Evolutionary conservation across 2,797 vertebrate genomes (phyloP), one percentile per base, ranked within the genome.

Genomic region (Lerista edwardsae): DNA sequence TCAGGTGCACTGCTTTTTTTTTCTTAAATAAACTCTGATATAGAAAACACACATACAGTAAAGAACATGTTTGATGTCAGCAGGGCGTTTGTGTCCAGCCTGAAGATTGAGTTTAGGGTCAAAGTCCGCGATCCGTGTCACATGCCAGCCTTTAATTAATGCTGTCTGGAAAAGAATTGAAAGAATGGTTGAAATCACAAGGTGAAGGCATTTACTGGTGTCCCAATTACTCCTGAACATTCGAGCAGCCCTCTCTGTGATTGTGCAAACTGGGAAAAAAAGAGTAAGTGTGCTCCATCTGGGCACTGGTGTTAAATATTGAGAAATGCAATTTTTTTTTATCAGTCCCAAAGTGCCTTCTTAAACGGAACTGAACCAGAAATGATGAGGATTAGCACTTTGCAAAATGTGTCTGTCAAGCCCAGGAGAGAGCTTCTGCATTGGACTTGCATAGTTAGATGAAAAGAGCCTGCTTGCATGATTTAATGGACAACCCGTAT

Each of bases 91-190:
- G 78, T 74, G 55, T 87, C 59, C 51, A 90, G 82, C 57, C 51
- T 67, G 67, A 92, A 94, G 79, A 87, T 93, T 87, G 41, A 41
- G 17, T 44, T 85, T 57, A 21, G 44, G 86, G 91, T 94, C 91
- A 92, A 89, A 94, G 89, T 91, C 85, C 91, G 83, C 25, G 84
- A 84, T 78, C 88, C 79, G 88, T 87, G 87, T 84, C 90, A 92
- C 65, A 67, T 84, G 75, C 36, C 85, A 93, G 93, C 82, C 47
- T 72, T 84, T 91, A 93, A 92, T 92, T 90, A 88, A 91, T 79
- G 71, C 31, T 80, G 78, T 74, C 41, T 87, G 25, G 12, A 79
- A 84, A 88, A 91, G 85, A 73, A 77, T 82, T 90, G 84, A 72
- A 76, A 88, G 79, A 92, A 86, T 39, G 91, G 14, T 75, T 69